Percentiles rank a stretch among this genome's conserved stretches.
Evolutionary conservation across 2,888 invertebrate species (phyloP).

Genomic region (Escarpia spicata): DNA sequence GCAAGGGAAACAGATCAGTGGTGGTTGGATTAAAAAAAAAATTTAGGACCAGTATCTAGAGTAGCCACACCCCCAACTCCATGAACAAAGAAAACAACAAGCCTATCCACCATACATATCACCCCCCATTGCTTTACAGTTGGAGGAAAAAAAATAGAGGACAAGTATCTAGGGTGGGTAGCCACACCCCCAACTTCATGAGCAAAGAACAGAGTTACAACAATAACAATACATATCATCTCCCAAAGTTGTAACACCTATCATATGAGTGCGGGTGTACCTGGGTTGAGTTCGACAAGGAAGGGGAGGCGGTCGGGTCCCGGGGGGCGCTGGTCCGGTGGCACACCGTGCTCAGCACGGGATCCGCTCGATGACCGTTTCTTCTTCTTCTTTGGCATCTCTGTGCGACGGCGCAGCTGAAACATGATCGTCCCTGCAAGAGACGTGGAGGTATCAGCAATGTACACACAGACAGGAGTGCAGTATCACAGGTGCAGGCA

Average conservation of each 20-base stretch:
- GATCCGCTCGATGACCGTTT: constrained; percentile 17
- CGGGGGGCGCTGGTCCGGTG: not conserved
- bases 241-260: not conserved
- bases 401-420: constrained; percentile 91
- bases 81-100: too few species aligned
- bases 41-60: too few species aligned
- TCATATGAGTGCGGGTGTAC: constrained; percentile 40
- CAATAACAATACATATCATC: too few species aligned
- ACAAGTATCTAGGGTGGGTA: too few species aligned
- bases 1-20: too few species aligned
- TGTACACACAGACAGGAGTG: not conserved
- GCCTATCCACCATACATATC: too few species aligned
- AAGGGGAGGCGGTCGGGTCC: constrained; percentile 70
- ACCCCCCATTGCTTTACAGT: too few species aligned
- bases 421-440: constrained; percentile 77
- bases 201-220: too few species aligned
- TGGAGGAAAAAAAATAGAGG: too few species aligned
- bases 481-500: not conserved
- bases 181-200: too few species aligned
- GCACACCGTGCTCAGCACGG: constrained; percentile 17
- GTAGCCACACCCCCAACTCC: too few species aligned
- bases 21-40: too few species aligned
- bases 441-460: not conserved
- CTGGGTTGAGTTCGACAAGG: constrained; percentile 79
- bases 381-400: constrained; percentile 62